These are phyloP conservation scores for Phylloscopus whistleri DNA, from an alignment of 2,113 vertebrate species.

Conservation along the genomic window DNA sequence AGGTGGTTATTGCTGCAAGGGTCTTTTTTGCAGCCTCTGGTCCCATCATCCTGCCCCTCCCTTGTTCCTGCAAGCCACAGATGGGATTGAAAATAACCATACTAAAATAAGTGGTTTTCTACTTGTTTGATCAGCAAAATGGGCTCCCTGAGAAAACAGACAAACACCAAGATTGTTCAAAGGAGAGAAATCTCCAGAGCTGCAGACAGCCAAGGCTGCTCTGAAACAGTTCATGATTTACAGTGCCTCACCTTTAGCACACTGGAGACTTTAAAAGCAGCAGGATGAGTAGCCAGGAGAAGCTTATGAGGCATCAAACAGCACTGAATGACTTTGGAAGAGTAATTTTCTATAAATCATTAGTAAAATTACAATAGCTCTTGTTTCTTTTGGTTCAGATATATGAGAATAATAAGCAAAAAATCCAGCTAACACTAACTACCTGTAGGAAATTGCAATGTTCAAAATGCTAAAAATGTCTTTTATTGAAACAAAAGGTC, in stretches of 20 bases:
- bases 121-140: background rate
- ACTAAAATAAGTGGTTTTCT: background rate
- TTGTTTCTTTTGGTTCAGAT: background rate
- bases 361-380: background rate
- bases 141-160: background rate
- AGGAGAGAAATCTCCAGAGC: background rate
- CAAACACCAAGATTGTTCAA: background rate
- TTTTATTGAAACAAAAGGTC: background rate
- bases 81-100: background rate
- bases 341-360: background rate
- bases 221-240: background rate
- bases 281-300: background rate
- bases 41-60: background rate
- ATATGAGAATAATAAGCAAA: background rate
- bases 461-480: background rate
- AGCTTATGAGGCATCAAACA: background rate
- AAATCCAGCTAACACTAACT: background rate
- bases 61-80: background rate
- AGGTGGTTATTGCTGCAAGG: background rate
- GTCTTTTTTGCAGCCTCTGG: background rate
- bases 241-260: background rate
- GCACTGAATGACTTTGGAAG: background rate
- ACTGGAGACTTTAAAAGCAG: background rate
- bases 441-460: background rate
- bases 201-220: fast-evolving